A percentile compares a stretch with the other conserved stretches of the same genome.
Conservation (phyloP, 92 coral and sea anemone species). For the Epizoanthus illoricatus region DNA sequence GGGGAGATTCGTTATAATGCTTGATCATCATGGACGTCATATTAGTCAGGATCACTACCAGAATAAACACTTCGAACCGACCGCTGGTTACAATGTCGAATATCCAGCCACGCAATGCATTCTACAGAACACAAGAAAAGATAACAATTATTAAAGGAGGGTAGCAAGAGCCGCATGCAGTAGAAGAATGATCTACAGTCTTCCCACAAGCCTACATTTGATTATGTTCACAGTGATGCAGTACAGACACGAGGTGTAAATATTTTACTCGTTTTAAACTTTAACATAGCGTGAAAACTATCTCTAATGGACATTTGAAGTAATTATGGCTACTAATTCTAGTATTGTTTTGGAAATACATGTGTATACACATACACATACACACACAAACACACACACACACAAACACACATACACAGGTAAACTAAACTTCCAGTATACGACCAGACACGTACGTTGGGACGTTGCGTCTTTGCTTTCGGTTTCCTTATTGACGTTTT, state of each 20-base stretch:
- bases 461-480: slow-evolving; percentile 18
- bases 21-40: slow-evolving; percentile 35
- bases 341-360: not conserved
- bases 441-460: slow-evolving; percentile 6
- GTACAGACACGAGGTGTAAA: no score
- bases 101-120: not conserved
- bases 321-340: no score
- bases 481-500: slow-evolving; percentile 35
- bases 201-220: not conserved
- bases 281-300: no score
- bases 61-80: slow-evolving; percentile 32
- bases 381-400: no score
- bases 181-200: not conserved
- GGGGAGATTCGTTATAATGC: slow-evolving; percentile 28
- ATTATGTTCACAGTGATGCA: no score
- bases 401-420: no score
- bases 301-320: no score
- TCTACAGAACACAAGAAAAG: not conserved
- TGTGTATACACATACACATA: no score
- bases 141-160: not conserved
- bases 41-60: slow-evolving; percentile 25
- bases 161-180: not conserved
- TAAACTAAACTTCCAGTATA: not conserved
- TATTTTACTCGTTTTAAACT: no score
- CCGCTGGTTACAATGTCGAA: slow-evolving; percentile 33